A percentile compares a stretch with the other conserved stretches of the same genome.
Conservation (phyloP, 2,888 invertebrate species). For the Cryptus viduatorius region DNA sequence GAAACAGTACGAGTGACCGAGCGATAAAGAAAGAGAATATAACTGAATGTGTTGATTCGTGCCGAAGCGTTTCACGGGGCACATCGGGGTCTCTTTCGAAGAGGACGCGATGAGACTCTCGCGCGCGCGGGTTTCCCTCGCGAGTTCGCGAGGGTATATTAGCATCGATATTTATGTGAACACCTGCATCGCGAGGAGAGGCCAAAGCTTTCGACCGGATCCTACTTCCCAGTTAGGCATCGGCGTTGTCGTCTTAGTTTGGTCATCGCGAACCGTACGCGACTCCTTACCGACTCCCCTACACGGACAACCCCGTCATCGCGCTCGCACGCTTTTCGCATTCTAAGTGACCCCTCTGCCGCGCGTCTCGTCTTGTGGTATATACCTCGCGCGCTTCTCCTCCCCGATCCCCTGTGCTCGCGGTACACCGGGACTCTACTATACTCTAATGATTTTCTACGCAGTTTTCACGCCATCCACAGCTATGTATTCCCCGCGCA, state of each 20-base stretch:
- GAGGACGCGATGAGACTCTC: slow-evolving; percentile 44
- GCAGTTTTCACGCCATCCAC: slow-evolving; percentile 72
- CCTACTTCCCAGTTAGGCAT: slow-evolving; percentile 84
- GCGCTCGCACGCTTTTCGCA: slow-evolving; percentile 83
- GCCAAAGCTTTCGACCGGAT: slow-evolving; percentile 82
- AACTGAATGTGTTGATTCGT: slow-evolving; percentile 71
- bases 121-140: slow-evolving; percentile 75
- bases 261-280: slow-evolving; percentile 82
- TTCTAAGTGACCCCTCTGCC: slow-evolving; percentile 78
- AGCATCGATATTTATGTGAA: slow-evolving; percentile 84
- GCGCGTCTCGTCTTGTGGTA: slow-evolving; percentile 70
- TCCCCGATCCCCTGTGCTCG: slow-evolving; percentile 18
- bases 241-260: slow-evolving; percentile 83
- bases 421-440: slow-evolving; percentile 37
- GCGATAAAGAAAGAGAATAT: slow-evolving; percentile 49
- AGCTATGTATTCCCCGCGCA: slow-evolving; percentile 52
- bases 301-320: slow-evolving; percentile 84
- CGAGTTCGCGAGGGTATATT: slow-evolving; percentile 77
- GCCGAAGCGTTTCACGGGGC: slow-evolving; percentile 55
- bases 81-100: slow-evolving; percentile 52
- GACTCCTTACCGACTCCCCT: slow-evolving; percentile 82
- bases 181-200: slow-evolving; percentile 80
- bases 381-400: slow-evolving; percentile 64
- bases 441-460: slow-evolving; percentile 79
- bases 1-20: slow-evolving; percentile 35